Conservation (phyloP, 2,888 invertebrate species). For the Tinea semifulvella region DNA sequence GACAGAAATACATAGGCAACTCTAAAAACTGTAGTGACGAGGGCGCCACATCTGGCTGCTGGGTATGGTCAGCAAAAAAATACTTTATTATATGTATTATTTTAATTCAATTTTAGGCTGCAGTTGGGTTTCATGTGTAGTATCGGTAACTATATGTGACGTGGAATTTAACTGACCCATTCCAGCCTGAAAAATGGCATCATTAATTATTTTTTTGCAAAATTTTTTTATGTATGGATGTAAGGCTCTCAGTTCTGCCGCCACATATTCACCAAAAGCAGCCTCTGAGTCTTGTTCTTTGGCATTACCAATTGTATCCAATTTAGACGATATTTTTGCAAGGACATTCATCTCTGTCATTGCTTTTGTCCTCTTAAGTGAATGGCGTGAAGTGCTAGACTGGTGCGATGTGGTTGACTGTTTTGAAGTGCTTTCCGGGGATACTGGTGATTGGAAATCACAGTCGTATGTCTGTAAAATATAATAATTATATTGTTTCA, state of each 20-base stretch:
- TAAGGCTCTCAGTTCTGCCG: slow-evolving; percentile 4
- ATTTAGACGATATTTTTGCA: neutral
- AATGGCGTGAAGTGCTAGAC: neutral
- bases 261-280: slow-evolving; percentile 12
- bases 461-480: slow-evolving; percentile 8
- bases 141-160: slow-evolving; percentile 7
- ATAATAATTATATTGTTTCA: slow-evolving; percentile 5
- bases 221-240: neutral
- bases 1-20: too few relatives aligned
- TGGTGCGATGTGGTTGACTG: too few relatives aligned
- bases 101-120: too few relatives aligned
- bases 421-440: slow-evolving; percentile 3
- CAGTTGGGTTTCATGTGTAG: too few relatives aligned
- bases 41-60: too few relatives aligned
- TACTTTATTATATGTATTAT: too few relatives aligned
- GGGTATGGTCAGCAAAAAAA: too few relatives aligned
- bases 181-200: slow-evolving; percentile 11
- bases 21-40: too few relatives aligned
- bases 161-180: slow-evolving; percentile 9
- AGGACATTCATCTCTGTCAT: slow-evolving; percentile 1
- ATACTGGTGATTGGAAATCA: neutral
- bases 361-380: slow-evolving; percentile 6
- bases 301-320: slow-evolving; percentile 1
- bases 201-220: slow-evolving; percentile 9
- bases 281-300: neutral